A percentile compares a stretch with the other conserved stretches of the same genome.
Evolutionary conservation across 2,888 invertebrate genomes (phyloP).

Genomic region (Nemotelus nigrinus): DNA sequence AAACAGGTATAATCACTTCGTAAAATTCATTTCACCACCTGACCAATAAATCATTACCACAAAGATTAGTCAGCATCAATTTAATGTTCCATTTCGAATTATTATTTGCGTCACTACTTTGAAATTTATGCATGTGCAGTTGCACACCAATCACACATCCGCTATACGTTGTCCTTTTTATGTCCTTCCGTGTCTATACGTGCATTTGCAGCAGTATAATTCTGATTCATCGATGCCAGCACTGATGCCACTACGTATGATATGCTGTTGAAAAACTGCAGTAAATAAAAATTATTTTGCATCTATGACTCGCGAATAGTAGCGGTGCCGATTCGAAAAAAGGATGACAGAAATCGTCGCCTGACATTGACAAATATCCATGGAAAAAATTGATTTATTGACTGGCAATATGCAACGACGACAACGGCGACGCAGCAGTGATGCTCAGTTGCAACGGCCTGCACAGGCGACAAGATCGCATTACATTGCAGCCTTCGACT

Average conservation of each 20-base stretch:
- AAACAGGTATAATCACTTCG: too few relatives aligned
- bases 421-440: conserved; percentile 41
- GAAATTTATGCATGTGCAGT: conserved; percentile 30
- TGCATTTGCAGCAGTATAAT: background rate
- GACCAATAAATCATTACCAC: conserved; percentile 17
- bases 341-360: conserved; percentile 51
- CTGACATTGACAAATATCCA: conserved; percentile 51
- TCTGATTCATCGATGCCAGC: conserved; percentile 32
- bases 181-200: background rate
- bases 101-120: conserved; percentile 30
- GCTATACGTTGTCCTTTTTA: background rate
- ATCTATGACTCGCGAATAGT: conserved; percentile 46
- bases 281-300: conserved; percentile 49
- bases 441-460: conserved; percentile 23
- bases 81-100: conserved; percentile 37
- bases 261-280: conserved; percentile 47
- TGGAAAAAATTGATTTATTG: conserved; percentile 51
- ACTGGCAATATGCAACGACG: conserved; percentile 48
- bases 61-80: conserved; percentile 34
- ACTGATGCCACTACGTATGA: conserved; percentile 6
- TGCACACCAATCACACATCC: conserved; percentile 32
- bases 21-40: too few relatives aligned
- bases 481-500: conserved; percentile 10
- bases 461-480: conserved; percentile 44
- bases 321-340: conserved; percentile 10